Base-by-base conservation (phyloP, 92 coral and sea anemone species). In the Blastomussa wellsi region DNA sequence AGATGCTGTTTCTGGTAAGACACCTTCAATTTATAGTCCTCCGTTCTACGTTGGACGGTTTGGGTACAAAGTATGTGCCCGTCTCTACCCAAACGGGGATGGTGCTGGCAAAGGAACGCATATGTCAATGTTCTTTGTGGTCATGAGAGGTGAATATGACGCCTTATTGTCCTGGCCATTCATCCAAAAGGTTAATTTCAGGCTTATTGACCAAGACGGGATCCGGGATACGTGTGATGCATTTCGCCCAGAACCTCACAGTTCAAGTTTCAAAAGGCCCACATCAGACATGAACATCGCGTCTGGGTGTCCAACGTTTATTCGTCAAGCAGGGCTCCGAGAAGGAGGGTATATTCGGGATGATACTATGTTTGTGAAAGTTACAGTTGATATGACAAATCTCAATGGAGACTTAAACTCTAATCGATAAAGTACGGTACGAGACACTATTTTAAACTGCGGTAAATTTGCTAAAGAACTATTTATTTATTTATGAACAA, bases 111-210 rank as follows among this genome's bases (percentile, higher is more conserved):
- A 93, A 67, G 93, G 93, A 17, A 86, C 91, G 6, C 93, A 93
- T 67, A 67, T 95, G 14, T 95, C 98, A n/a, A 77, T 95, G 62
- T 95, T 93, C 86, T 95, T 95, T 74, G 97, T 93, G 32, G 73
- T 95, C 47, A 93, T 93, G 98, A 90, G 95, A 39, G 98, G 98
- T 24, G 98, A 87, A 74, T 92, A 90, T 77, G 98, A 95, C 78
- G 95, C 92, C 31, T 75, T 92, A 17, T 68, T 94, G 39, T 95
- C 97, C 7, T 95, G 98, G 98, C 98, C 98, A 15, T 95, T 95
- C 77, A 83, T 80, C 39, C 97, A 95, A 79, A 92, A 95, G 78
- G 97, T 95, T 22, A 83, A 94, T 24, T 95, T 93, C 80, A 86
- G 88, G 82, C 76, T 95, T 77, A 82, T 93, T 5, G 97, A 93